Evolutionary conservation across 1,140 invertebrate species (phyloP).

Genomic region (Zaprionus kolodkinae): DNA sequence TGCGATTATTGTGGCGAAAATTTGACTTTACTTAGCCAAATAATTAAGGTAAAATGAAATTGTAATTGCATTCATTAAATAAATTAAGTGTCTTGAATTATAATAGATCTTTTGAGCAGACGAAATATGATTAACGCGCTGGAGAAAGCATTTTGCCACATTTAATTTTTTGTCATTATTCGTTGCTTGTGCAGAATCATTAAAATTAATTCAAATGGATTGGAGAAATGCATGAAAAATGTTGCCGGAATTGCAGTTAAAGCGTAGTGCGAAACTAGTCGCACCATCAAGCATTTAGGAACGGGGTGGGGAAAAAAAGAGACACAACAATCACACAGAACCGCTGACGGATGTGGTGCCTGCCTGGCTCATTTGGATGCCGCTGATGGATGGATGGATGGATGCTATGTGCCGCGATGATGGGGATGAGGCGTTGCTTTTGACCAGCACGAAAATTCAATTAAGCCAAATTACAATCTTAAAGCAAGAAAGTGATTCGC

Average conservation of each 20-base stretch:
- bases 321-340: conserved; percentile 1
- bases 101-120: not conserved
- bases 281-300: not conserved
- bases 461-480: conserved; percentile 79
- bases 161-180: conserved; percentile 2
- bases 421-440: conserved; percentile 45
- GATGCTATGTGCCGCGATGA: conserved; percentile 25
- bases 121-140: conserved; percentile 6
- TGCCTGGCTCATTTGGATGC: conserved; percentile 39
- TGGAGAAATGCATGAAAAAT: conserved; percentile 42
- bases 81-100: not conserved
- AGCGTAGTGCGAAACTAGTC: conserved; percentile 13
- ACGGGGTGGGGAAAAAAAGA: not conserved
- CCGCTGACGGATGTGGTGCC: conserved; percentile 55
- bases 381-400: conserved; percentile 9
- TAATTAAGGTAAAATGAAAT: not conserved
- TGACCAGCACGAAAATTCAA: conserved; percentile 79
- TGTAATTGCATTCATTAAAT: not conserved
- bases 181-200: conserved; percentile 35
- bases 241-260: conserved; percentile 34
- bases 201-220: conserved; percentile 46
- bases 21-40: not conserved
- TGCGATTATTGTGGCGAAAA: not conserved
- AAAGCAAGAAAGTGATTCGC: conserved; percentile 73
- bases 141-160: conserved; percentile 37